phyloP scores from a whole-genome alignment of 2,113 vertebrate genomes.

The Takifugu flavidus region DNA sequence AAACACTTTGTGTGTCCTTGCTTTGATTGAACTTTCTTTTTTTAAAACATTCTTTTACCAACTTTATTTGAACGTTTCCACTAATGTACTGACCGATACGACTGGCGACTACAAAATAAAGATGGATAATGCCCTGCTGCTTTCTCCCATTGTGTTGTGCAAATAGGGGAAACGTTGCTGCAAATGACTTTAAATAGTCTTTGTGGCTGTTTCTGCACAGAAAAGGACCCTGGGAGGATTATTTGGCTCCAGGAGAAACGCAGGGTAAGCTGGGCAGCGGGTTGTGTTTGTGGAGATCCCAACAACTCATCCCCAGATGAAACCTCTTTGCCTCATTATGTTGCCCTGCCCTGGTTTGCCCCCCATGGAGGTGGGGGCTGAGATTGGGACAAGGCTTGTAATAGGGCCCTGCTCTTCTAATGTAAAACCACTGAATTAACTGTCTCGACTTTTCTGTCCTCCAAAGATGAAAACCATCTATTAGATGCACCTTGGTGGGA shows the following conservation, averaged over 20 bases:
- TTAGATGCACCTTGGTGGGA: conserved; percentile 13
- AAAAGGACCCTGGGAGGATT: not conserved
- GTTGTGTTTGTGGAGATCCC: conserved; percentile 11
- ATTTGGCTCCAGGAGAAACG: not conserved
- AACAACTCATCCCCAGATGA: conserved; percentile 12
- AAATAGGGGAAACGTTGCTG: not conserved
- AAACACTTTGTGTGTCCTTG: too few species aligned
- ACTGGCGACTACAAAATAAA: too few species aligned
- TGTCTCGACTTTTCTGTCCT: conserved; percentile 18
- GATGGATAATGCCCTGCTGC: too few species aligned
- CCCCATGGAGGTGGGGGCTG: not conserved
- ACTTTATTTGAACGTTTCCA: too few species aligned
- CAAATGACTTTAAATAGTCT: conserved; percentile 9
- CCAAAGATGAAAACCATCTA: conserved; percentile 29
- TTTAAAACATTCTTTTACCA: too few species aligned
- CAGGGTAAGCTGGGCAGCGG: not conserved
- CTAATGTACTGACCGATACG: too few species aligned
- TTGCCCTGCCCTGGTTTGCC: conserved; percentile 1
- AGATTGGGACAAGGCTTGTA: conserved; percentile 11
- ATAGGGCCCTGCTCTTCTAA: conserved; percentile 2
- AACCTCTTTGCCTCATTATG: conserved; percentile 9
- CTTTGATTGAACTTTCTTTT: too few species aligned
- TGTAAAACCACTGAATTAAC: conserved; percentile 24
- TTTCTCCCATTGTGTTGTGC: too few species aligned
- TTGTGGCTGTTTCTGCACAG: not conserved